Evolutionary conservation across 92 coral and sea anemone species (phyloP), one percentile per base, ranked within the genome.

Genomic region (Palythoa heliodiscus): DNA sequence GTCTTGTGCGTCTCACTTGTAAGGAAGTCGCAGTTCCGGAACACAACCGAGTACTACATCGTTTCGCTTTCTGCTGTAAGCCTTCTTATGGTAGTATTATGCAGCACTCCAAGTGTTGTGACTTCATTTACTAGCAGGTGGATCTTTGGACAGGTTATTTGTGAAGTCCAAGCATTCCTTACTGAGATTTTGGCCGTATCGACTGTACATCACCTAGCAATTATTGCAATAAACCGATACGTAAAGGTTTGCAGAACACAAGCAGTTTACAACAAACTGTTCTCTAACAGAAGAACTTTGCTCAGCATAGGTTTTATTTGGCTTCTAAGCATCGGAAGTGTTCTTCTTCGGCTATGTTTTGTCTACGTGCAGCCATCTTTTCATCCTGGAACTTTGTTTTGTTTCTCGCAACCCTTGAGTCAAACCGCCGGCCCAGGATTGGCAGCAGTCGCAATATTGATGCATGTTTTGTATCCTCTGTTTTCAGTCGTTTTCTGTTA

Each of bases 191-290:
- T 74, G 7, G 78, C 63, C 54, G n/a, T n/a, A 17, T 23, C 43
- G 50, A 74, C 63, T n/a, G 57, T 74, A 25, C 63, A 74, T 10
- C 63, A 47, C 58, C 78, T 74, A 47, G 16, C 78, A 9, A 50
- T 74, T 47, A 74, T 74, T 50, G 78, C 78, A 2, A 53, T 74
- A 74, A 74, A 74, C 78, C 54, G 78, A 13, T 74, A 74, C 57
- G 60, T 74, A 6, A 74, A 74, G 17, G 78, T 74, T 22, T 74
- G 78, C 5, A 74, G 78, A 50, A 17, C 78, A 14, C 38, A 4
- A 14, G 19, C 35, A 29, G 35, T 29, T 22, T 74, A 74, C 63
- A 40, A 29, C 6, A 48, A 50, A 11, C 13, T 74, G 54, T 74
- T 74, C 78, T 74, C 78, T 20, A 1, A 60, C 3, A 74, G 23